Evolutionary conservation across 2,113 vertebrate genomes (phyloP).

Genomic region (Ellobius talpinus): DNA sequence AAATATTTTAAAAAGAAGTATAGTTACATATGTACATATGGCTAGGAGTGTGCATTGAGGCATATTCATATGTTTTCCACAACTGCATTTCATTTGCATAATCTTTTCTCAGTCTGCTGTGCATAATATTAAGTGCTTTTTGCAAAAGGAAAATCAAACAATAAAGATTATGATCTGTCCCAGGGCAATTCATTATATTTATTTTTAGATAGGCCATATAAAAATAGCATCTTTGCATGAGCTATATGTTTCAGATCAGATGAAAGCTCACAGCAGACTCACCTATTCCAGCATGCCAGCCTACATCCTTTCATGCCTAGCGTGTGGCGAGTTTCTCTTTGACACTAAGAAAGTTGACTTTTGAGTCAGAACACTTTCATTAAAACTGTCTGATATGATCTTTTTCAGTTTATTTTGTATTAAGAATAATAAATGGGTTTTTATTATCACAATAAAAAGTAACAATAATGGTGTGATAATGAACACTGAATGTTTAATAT

Average conservation of each 20-base stretch:
- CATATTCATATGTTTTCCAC: conserved; percentile 62
- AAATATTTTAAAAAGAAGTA: conserved; percentile 29
- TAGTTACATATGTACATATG: conserved; percentile 41
- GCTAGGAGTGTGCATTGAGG: conserved; percentile 47
- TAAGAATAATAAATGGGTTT: background rate
- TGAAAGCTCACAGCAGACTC: background rate
- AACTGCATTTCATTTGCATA: conserved; percentile 62
- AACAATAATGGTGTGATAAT: background rate
- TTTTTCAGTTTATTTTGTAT: background rate
- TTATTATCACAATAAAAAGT: background rate
- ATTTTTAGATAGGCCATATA: conserved; percentile 8
- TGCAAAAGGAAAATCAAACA: conserved; percentile 55
- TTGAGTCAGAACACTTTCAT: background rate
- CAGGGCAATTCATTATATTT: conserved; percentile 34
- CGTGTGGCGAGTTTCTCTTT: background rate
- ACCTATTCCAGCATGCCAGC: background rate
- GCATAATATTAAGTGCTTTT: conserved; percentile 62
- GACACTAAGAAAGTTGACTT: background rate
- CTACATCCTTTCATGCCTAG: conserved; percentile 20
- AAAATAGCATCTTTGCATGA: conserved; percentile 1
- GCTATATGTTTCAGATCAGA: background rate
- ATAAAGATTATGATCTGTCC: conserved; percentile 16
- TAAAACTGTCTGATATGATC: background rate
- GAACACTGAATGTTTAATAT: background rate
- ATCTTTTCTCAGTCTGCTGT: conserved; percentile 29